Evolutionary conservation across 1,140 invertebrate species (phyloP).

Genomic region (Caerostris extrusa): DNA sequence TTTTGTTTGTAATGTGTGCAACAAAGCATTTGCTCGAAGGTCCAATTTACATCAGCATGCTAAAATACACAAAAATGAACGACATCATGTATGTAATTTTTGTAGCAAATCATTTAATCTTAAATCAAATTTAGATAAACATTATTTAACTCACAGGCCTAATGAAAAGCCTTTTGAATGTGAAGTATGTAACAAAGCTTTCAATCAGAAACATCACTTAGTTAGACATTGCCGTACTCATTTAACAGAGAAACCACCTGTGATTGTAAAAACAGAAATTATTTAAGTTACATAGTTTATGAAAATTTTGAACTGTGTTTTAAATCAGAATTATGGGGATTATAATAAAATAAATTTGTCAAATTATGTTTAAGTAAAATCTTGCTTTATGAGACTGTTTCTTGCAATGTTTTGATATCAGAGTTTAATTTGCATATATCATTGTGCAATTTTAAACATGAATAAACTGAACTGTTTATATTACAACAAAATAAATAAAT

Average conservation of each 20-base stretch:
- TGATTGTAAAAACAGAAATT: no score
- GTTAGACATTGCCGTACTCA: neutral
- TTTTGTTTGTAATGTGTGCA: neutral
- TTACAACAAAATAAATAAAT: no score
- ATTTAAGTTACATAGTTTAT: no score
- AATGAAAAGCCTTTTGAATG: slow-evolving; percentile 24
- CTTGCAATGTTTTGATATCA: no score
- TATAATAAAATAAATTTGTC: no score
- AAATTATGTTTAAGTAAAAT: no score
- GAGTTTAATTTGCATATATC: no score
- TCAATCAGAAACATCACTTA: slow-evolving; percentile 14
- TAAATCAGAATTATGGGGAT: no score
- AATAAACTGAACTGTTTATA: no score
- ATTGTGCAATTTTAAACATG: no score
- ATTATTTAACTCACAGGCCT: slow-evolving; percentile 81
- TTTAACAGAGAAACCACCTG: neutral
- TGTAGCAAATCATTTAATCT: slow-evolving; percentile 29
- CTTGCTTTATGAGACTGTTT: no score
- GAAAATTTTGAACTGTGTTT: no score
- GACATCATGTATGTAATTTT: slow-evolving; percentile 14
- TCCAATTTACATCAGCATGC: neutral
- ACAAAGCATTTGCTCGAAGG: neutral
- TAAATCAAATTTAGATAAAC: slow-evolving; percentile 80
- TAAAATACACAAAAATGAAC: neutral
- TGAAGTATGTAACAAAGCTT: slow-evolving; percentile 10